Base-by-base conservation (phyloP, 1,140 invertebrate species). In the Drosophila tropicalis region DNA sequence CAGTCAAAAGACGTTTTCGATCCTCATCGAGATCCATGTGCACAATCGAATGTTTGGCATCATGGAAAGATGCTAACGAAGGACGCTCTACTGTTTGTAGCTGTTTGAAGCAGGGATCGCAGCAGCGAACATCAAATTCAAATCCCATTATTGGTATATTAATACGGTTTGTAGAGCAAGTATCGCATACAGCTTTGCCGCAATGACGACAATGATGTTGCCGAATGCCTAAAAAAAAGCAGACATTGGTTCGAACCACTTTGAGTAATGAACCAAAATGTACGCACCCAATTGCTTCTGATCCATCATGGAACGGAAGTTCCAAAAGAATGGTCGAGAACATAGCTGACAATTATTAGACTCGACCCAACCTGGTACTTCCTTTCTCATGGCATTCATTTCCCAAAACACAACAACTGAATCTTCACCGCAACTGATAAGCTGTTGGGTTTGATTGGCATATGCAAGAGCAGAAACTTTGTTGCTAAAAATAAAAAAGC, bases 281-380 rank as follows among this genome's bases (percentile, higher is more conserved):
- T 17, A 91, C 79, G 95, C 93, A 79, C 98, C 98, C 44, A 99
- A 93, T 90, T 97, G 97, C 91, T 98, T 96, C 92, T 97, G 97
- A 90, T 99, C 97, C 96, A 99, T 98, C 98, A 99, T 99, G 7
- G 97, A 98, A 78, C 96, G 95, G 25, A 99, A 94, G 92, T 99
- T 99, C 98, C 99, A 99, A 92, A 99, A 99, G 92, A 99, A 99
- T 19, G 99, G 99, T 76, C 96, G 94, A 41, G 95, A 95, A 93
- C 99, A 99, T 62, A 97, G 94, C 93, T 99, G 96, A 92, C 99
- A 99, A 36, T 95, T 94, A 92, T 99, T 98, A 65, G 96, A 96
- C 90, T 99, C 98, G 67, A 95, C 94, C 99, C 99, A 99, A 65
- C 95, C 95, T 10, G 98, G 98, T 13, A 98, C 99, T 95, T 99